Evolutionary conservation across 2,113 vertebrate genomes (phyloP).

Genomic region (Centropus unirufus): DNA sequence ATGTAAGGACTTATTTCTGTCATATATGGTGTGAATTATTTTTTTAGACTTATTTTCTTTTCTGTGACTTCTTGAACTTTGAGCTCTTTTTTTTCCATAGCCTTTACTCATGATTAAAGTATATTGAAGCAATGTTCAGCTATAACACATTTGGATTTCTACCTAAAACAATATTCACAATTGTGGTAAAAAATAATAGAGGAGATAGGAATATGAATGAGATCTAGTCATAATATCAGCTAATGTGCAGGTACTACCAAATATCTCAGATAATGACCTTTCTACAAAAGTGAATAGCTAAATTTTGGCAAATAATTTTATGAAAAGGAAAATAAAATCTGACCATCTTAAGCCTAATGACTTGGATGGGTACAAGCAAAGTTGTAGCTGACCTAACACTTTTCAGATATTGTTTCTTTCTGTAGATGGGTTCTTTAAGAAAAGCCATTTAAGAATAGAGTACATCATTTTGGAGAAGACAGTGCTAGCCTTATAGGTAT

Average conservation of each 20-base stretch:
- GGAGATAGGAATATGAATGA: background rate
- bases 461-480: background rate
- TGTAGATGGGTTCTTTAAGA: background rate
- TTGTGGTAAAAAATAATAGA: background rate
- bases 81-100: background rate
- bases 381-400: background rate
- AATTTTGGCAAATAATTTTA: background rate
- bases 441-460: background rate
- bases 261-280: background rate
- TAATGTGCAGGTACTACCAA: background rate
- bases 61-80: background rate
- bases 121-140: background rate
- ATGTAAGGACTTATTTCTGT: background rate
- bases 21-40: background rate
- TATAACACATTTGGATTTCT: background rate
- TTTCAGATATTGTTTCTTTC: background rate
- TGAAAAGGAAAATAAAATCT: background rate
- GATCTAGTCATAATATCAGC: background rate
- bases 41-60: background rate
- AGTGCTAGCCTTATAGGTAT: background rate
- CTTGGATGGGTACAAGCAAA: background rate
- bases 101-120: background rate
- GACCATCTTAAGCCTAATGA: background rate
- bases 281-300: background rate
- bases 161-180: background rate